A percentile compares a stretch with the other conserved stretches of the same genome.
phyloP scores from a whole-genome alignment of 1,140 invertebrate species.

The Drosophila santomea region DNA sequence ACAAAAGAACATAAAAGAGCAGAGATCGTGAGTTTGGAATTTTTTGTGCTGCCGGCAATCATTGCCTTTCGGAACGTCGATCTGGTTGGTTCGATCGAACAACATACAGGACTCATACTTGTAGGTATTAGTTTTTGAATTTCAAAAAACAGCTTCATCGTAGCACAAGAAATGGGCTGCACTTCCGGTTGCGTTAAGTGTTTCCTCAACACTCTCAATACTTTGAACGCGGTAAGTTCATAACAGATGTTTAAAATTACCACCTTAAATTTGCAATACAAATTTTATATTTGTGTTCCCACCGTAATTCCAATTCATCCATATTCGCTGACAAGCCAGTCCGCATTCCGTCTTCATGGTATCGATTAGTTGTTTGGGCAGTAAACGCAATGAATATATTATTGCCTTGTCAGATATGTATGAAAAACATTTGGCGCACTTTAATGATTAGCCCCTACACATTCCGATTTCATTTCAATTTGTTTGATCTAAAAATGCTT shows the following conservation, averaged over 20 bases:
- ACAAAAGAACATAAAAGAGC: conserved; percentile 1
- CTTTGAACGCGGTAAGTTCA: conserved; percentile 65
- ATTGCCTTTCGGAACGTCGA: conserved; percentile 35
- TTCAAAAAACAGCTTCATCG: neutral
- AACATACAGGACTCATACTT: too few relatives aligned
- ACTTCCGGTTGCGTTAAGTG: conserved; percentile 73
- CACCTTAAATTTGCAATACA: neutral
- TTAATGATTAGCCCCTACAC: neutral
- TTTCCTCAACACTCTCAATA: conserved; percentile 67
- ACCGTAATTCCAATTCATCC: neutral
- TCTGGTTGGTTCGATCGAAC: conserved; percentile 23
- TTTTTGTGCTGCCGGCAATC: neutral
- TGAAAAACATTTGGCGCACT: conserved; percentile 36
- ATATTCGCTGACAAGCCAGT: conserved; percentile 14
- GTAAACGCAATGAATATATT: conserved; percentile 26
- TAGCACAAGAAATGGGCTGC: conserved; percentile 66
- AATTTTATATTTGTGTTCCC: neutral
- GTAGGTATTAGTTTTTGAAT: conserved; percentile 5
- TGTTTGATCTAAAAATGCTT: conserved; percentile 31
- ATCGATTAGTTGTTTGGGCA: conserved; percentile 2
- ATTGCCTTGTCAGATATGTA: conserved; percentile 29
- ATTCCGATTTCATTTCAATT: conserved; percentile 1
- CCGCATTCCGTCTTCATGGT: conserved; percentile 19
- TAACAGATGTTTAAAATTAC: too few relatives aligned
- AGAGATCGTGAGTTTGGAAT: neutral